Percentiles rank a stretch among this genome's conserved stretches.
Conservation (phyloP, 2,113 vertebrate genomes). For the Anser cygnoides region DNA sequence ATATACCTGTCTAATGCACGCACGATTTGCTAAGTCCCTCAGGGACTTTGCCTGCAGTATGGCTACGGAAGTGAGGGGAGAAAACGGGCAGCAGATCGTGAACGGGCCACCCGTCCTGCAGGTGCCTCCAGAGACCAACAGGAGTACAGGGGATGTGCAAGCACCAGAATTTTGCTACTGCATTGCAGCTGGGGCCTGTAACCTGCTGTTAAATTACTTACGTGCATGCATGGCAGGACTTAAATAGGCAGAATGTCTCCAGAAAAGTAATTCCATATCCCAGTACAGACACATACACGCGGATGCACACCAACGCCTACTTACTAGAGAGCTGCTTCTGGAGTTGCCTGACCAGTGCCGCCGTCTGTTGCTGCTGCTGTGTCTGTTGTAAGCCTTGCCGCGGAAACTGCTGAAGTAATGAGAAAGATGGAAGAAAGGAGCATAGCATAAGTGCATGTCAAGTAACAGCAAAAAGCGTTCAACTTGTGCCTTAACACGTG, state of each 20-base stretch:
- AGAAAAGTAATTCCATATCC: neutral
- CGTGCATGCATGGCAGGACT: fast-evolving
- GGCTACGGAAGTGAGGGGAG: neutral
- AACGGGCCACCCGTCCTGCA: neutral
- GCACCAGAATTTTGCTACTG: neutral
- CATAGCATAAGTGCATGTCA: fast-evolving
- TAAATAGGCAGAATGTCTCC: neutral
- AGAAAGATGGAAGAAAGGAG: neutral
- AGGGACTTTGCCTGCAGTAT: fast-evolving
- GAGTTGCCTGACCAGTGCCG: conserved; percentile 77
- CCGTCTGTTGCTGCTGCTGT: conserved; percentile 80
- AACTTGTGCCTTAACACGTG: neutral
- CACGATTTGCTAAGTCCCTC: fast-evolving
- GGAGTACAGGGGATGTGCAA: neutral
- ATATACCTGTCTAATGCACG: fast-evolving
- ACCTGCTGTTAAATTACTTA: neutral
- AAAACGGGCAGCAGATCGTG: neutral
- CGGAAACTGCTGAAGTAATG: conserved; percentile 73
- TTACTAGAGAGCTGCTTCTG: conserved; percentile 82
- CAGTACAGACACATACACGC: neutral
- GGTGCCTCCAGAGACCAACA: neutral
- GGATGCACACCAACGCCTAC: neutral
- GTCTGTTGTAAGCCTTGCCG: conserved; percentile 79
- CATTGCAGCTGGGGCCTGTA: neutral
- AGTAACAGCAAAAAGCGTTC: fast-evolving